These are phyloP conservation scores for Ditylenchus weischeri DNA, from an alignment of 2,888 invertebrate genomes.

Conservation along the genomic window DNA sequence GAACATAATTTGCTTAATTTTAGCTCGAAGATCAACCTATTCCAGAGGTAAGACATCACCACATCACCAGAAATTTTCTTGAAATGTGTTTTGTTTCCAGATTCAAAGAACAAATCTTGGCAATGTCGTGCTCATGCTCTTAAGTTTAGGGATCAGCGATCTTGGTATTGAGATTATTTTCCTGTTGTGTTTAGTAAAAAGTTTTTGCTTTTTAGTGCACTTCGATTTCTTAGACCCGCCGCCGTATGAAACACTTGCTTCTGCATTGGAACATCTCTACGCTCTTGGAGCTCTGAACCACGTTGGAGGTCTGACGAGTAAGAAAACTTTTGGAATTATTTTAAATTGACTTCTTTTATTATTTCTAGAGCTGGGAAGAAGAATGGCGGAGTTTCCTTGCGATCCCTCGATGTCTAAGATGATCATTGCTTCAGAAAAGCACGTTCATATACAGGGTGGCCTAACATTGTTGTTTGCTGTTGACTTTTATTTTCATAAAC, in stretches of 20 bases:
- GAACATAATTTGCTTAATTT: no score
- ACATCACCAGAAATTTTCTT: not conserved
- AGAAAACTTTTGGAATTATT: no score
- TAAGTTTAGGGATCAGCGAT: conserved; percentile 66
- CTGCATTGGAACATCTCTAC: conserved; percentile 93
- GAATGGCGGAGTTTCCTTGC: conserved; percentile 98
- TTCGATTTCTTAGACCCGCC: conserved; percentile 98
- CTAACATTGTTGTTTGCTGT: no score
- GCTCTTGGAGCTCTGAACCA: conserved; percentile 95
- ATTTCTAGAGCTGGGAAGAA: conserved; percentile 72
- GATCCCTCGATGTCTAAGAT: conserved; percentile 99
- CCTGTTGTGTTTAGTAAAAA: conserved; percentile 61
- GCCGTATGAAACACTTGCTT: conserved; percentile 72
- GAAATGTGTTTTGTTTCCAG: conserved; percentile 32
- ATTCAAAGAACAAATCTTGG: conserved; percentile 95
- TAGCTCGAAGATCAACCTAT: conserved; percentile 89
- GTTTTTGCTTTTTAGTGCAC: conserved; percentile 67
- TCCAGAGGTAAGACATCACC: conserved; percentile 71
- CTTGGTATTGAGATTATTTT: conserved; percentile 71
- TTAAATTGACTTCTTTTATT: no score
- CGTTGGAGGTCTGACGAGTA: conserved; percentile 83
- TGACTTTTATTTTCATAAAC: no score
- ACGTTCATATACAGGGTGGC: conserved; percentile 6
- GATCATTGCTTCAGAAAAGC: conserved; percentile 88
- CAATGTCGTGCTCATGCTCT: conserved; percentile 92